Conservation (phyloP, 1,140 invertebrate species). For the Belonocnema kinseyi region DNA sequence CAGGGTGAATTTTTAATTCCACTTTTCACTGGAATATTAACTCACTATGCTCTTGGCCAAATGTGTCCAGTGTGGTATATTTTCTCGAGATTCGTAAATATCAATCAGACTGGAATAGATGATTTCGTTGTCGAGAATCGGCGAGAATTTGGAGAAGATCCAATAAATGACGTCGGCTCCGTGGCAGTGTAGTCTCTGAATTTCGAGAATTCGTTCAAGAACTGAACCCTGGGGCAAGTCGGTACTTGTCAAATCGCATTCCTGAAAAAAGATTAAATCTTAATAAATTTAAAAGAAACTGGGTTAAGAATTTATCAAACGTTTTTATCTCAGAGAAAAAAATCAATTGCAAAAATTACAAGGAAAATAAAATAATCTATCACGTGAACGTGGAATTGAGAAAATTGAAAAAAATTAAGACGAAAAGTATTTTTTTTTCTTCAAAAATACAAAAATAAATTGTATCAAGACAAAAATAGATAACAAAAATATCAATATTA, state of each 20-base stretch:
- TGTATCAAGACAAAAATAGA: too few relatives aligned
- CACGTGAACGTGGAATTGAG: too few relatives aligned
- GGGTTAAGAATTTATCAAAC: background rate
- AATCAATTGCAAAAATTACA: too few relatives aligned
- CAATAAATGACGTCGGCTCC: constrained; percentile 60
- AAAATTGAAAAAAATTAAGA: too few relatives aligned
- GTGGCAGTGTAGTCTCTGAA: constrained; percentile 64
- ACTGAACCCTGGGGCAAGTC: constrained; percentile 60
- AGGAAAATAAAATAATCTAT: too few relatives aligned
- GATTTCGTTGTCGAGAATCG: constrained; percentile 60
- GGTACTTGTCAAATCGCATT: constrained; percentile 57
- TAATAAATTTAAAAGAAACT: background rate
- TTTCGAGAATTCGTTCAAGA: constrained; percentile 64
- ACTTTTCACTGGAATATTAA: background rate
- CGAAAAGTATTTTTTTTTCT: too few relatives aligned
- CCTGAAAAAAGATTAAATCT: constrained; percentile 45
- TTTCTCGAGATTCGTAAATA: constrained; percentile 39
- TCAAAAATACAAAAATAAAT: too few relatives aligned
- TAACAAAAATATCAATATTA: too few relatives aligned
- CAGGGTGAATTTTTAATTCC: too few relatives aligned
- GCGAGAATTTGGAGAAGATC: constrained; percentile 59
- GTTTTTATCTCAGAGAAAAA: background rate
- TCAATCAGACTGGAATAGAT: constrained; percentile 58
- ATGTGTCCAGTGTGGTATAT: background rate
- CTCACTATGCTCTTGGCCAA: constrained; percentile 32